These are phyloP conservation scores for Meleagris gallopavo DNA, from an alignment of 2,113 vertebrate genomes.

Conservation along the genomic window DNA sequence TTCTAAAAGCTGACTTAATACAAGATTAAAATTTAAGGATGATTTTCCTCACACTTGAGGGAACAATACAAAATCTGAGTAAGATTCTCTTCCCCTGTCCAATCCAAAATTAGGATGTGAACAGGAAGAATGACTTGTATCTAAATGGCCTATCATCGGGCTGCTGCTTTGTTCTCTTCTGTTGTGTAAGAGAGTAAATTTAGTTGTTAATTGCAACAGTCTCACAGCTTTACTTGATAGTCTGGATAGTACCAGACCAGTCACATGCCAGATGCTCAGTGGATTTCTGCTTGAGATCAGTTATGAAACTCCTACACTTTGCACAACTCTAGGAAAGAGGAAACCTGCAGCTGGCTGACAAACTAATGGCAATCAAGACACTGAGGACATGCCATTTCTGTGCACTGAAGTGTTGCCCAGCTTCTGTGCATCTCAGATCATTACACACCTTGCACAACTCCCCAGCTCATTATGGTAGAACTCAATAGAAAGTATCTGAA, in stretches of 20 bases:
- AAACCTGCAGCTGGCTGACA: accelerated
- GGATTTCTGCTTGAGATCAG: accelerated
- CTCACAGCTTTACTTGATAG: background rate
- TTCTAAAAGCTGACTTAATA: background rate
- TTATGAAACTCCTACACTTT: background rate
- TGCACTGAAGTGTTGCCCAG: accelerated
- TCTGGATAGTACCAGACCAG: background rate
- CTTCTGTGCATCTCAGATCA: too few species aligned
- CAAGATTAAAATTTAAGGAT: background rate
- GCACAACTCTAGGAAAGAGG: background rate
- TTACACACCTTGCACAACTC: too few species aligned
- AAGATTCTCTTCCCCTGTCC: background rate
- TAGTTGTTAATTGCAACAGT: background rate
- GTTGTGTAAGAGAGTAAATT: accelerated
- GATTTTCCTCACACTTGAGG: background rate
- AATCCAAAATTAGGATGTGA: accelerated
- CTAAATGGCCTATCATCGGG: background rate
- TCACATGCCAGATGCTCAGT: background rate
- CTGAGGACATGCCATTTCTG: accelerated
- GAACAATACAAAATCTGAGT: background rate
- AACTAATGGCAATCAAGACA: accelerated
- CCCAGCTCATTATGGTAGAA: too few species aligned
- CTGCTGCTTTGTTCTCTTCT: background rate
- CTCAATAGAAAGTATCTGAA: too few species aligned
- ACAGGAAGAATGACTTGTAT: background rate